phyloP scores from a whole-genome alignment of 2,888 invertebrate genomes.

The Drosophila siamana region DNA sequence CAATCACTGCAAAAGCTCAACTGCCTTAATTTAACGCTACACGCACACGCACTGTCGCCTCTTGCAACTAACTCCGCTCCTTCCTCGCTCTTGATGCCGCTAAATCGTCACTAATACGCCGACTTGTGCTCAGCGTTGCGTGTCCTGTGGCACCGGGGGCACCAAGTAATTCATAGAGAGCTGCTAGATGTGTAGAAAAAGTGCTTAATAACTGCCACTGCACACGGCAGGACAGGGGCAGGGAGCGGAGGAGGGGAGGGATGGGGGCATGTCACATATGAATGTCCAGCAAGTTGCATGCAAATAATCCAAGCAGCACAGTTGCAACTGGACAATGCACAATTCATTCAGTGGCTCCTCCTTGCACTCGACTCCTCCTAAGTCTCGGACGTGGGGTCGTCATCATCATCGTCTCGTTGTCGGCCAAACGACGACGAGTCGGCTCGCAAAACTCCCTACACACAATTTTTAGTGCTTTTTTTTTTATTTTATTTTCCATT shows the following conservation, averaged over 20 bases:
- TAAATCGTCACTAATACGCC: conserved; percentile 78
- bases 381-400: too few relatives aligned
- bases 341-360: conserved; percentile 58
- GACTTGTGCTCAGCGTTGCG: conserved; percentile 72
- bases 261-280: conserved; percentile 52
- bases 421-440: conserved; percentile 52
- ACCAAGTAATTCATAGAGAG: conserved; percentile 56
- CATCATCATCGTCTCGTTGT: conserved; percentile 5
- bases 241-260: too few relatives aligned
- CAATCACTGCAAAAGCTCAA: conserved; percentile 35
- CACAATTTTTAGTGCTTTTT: conserved; percentile 41
- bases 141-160: conserved; percentile 61
- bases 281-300: conserved; percentile 53
- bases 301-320: conserved; percentile 61
- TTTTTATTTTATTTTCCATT: conserved; percentile 29
- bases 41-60: conserved; percentile 67
- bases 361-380: conserved; percentile 25
- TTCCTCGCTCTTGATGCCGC: too few relatives aligned
- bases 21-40: conserved; percentile 73
- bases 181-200: conserved; percentile 15
- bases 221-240: too few relatives aligned
- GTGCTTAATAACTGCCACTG: conserved; percentile 51
- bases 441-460: conserved; percentile 52
- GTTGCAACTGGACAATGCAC: conserved; percentile 59
- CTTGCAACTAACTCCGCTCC: conserved; percentile 30